phyloP scores from a whole-genome alignment of 2,888 invertebrate genomes.

The Halictus quadricinctus region DNA sequence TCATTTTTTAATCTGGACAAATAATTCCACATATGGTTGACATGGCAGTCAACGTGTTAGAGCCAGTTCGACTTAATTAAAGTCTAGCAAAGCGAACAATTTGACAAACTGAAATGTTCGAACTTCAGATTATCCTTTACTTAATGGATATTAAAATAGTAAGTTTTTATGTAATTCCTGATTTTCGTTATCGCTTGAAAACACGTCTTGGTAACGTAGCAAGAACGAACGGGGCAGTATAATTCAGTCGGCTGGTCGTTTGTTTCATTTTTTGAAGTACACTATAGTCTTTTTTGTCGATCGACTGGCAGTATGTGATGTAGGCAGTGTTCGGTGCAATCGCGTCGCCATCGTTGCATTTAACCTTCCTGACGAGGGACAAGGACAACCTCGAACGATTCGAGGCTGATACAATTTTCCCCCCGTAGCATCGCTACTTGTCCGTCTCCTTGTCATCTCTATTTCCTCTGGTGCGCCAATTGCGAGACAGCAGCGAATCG shows the following conservation, averaged over 20 bases:
- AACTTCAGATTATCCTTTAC: background rate
- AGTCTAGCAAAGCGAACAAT: too few relatives aligned
- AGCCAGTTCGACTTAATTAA: background rate
- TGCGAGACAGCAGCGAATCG: background rate
- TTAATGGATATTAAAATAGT: background rate
- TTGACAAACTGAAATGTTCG: background rate
- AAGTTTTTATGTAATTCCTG: background rate
- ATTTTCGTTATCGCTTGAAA: background rate
- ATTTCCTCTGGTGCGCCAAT: background rate
- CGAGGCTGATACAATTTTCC: background rate
- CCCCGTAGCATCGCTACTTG: background rate
- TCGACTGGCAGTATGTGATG: conserved; percentile 44
- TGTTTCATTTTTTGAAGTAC: background rate
- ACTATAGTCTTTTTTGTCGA: conserved; percentile 12
- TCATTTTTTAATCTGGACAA: too few relatives aligned
- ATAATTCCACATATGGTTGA: too few relatives aligned
- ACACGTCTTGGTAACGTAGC: background rate
- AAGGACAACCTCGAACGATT: conserved; percentile 37
- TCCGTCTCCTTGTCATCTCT: background rate
- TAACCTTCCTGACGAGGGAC: background rate
- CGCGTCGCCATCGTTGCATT: background rate
- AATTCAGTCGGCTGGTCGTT: conserved; percentile 6
- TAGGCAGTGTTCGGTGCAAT: conserved; percentile 47
- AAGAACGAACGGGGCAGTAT: conserved; percentile 32
- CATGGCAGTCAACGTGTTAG: too few relatives aligned